Evolutionary conservation across 1,140 invertebrate species (phyloP).

Genomic region (Dinothrombium tinctorium): DNA sequence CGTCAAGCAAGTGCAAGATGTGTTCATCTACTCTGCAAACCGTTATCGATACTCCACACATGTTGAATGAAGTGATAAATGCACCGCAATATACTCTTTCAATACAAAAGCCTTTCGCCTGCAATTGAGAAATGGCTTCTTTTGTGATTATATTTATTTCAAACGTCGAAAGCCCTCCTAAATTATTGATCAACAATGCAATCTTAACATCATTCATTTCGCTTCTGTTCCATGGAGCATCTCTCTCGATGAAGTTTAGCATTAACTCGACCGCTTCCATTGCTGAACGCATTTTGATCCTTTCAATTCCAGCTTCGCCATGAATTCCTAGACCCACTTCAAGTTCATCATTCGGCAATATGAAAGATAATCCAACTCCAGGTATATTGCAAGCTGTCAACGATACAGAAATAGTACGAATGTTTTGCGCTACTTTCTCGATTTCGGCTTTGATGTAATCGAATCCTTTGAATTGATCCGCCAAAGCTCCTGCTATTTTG

Average conservation of each 20-base stretch:
- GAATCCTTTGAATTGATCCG: slow-evolving; percentile 33
- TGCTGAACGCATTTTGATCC: slow-evolving; percentile 31
- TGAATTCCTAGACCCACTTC: slow-evolving; percentile 61
- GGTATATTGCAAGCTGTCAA: slow-evolving; percentile 45
- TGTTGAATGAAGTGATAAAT: slow-evolving; percentile 55
- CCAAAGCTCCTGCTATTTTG: slow-evolving; percentile 49
- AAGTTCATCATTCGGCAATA: slow-evolving; percentile 37
- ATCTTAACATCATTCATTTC: too few relatives aligned
- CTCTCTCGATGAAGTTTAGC: slow-evolving; percentile 25
- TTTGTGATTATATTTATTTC: slow-evolving; percentile 48
- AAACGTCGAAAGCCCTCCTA: slow-evolving; percentile 45
- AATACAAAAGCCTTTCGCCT: slow-evolving; percentile 15
- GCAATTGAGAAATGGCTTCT: slow-evolving; percentile 36
- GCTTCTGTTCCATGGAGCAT: slow-evolving; percentile 27
- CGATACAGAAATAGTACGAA: slow-evolving; percentile 46
- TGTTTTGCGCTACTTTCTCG: slow-evolving; percentile 18
- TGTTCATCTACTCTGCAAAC: slow-evolving; percentile 28
- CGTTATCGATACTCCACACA: slow-evolving; percentile 49
- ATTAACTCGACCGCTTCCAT: slow-evolving; percentile 24
- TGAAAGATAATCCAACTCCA: slow-evolving; percentile 34
- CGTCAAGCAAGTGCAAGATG: slow-evolving; percentile 27
- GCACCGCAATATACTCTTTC: slow-evolving; percentile 39
- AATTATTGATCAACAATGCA: slow-evolving; percentile 48
- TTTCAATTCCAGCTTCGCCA: slow-evolving; percentile 55
- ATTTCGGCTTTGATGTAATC: slow-evolving; percentile 22